phyloP scores from a whole-genome alignment of 2,888 invertebrate genomes.

The Ophion costatus region DNA sequence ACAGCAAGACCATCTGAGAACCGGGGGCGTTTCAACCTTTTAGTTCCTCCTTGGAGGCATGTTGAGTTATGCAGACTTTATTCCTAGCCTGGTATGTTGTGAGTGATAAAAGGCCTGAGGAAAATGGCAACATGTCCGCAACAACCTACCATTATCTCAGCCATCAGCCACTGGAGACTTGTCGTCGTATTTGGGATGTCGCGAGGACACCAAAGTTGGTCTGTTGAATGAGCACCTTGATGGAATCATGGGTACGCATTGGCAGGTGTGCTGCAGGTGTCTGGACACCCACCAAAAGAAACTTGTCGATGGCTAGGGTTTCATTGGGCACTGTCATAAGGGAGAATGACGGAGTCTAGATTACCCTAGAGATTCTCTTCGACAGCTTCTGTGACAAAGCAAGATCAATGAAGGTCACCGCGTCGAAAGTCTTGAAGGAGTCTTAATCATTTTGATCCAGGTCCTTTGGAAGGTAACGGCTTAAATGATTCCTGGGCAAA shows the following conservation, averaged over 20 bases:
- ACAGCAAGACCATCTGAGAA: neutral
- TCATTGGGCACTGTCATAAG: neutral
- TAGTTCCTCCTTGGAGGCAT: constrained; percentile 11
- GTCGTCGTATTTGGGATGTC: neutral
- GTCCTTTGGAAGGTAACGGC: neutral
- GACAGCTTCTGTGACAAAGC: neutral
- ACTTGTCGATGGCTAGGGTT: neutral
- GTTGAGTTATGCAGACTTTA: neutral
- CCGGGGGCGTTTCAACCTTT: neutral
- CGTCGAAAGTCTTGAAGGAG: neutral
- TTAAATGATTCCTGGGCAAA: neutral
- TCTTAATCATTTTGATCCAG: neutral
- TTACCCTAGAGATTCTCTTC: neutral
- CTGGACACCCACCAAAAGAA: neutral
- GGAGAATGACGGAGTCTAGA: neutral
- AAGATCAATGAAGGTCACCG: neutral
- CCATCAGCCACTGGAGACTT: neutral
- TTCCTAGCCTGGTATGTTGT: neutral
- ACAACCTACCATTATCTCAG: neutral
- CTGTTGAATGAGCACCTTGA: neutral
- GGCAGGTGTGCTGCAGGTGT: neutral
- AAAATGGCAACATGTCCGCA: neutral
- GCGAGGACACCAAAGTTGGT: neutral
- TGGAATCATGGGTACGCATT: neutral
- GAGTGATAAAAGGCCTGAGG: neutral